Conservation (phyloP, 2,888 invertebrate genomes). For the Cataglyphis livida region DNA sequence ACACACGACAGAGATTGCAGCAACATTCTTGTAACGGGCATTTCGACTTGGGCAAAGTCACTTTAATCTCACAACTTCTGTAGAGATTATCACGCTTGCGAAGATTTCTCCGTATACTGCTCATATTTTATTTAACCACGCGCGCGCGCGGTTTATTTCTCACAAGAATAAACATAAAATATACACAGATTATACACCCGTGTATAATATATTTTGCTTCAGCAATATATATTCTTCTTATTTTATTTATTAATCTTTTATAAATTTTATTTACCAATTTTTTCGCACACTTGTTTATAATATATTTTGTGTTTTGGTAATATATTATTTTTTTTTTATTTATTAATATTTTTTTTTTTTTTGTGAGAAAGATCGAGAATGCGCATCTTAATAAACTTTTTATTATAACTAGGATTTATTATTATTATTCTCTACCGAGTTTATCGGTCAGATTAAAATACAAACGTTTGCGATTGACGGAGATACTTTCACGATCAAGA, state of each 20-base stretch:
- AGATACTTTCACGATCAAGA: constrained; percentile 70
- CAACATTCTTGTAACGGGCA: constrained; percentile 28
- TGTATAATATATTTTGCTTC: background rate
- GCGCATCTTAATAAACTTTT: constrained; percentile 17
- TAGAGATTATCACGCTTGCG: constrained; percentile 33
- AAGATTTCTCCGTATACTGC: background rate
- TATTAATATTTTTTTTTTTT: background rate
- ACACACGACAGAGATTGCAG: constrained; percentile 37
- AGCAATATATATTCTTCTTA: background rate
- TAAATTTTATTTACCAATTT: background rate
- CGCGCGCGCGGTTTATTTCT: background rate
- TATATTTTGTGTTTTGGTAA: background rate
- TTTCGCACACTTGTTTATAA: background rate
- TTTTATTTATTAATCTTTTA: background rate
- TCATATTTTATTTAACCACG: constrained; percentile 30
- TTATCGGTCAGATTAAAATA: constrained; percentile 77
- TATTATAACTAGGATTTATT: constrained; percentile 48
- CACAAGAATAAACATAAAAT: background rate
- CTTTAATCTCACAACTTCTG: constrained; percentile 38
- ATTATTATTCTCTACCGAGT: constrained; percentile 65
- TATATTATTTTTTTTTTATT: background rate
- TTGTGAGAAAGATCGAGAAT: background rate
- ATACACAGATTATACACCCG: background rate
- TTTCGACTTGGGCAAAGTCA: constrained; percentile 46
- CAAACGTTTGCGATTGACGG: constrained; percentile 61